A percentile compares a stretch with the other conserved stretches of the same genome.
These are phyloP conservation scores for Thunnus albacares DNA, from an alignment of 2,797 vertebrate species.

Conservation along the genomic window DNA sequence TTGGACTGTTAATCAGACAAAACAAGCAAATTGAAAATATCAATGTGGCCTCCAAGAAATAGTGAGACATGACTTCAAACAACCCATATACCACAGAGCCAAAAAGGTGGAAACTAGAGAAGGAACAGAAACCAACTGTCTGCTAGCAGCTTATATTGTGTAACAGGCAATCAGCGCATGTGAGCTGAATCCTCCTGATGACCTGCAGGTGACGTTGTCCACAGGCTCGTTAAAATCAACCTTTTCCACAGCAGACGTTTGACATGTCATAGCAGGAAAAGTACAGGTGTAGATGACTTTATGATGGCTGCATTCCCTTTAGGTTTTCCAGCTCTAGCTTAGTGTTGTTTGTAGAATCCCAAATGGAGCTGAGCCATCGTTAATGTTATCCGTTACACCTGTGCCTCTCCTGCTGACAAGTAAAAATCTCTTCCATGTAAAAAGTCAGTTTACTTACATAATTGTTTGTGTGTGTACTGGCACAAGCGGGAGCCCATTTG, in stretches of 20 bases:
- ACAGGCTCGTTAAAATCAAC: neutral
- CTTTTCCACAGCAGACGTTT: too few relatives aligned
- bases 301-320: too few relatives aligned
- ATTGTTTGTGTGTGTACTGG: conserved; percentile 3
- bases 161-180: conserved; percentile 5
- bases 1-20: too few relatives aligned
- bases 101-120: neutral
- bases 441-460: neutral
- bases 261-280: too few relatives aligned
- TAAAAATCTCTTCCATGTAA: neutral
- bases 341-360: too few relatives aligned
- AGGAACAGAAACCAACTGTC: neutral
- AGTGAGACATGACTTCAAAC: neutral
- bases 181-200: conserved; percentile 6
- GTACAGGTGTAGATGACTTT: too few relatives aligned
- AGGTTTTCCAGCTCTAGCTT: too few relatives aligned
- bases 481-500: neutral
- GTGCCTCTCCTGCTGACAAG: neutral
- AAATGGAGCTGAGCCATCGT: neutral
- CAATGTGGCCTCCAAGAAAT: too few relatives aligned
- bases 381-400: neutral
- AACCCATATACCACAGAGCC: neutral
- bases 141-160: neutral
- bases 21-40: too few relatives aligned
- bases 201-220: neutral